These are phyloP conservation scores for Perca fluviatilis DNA, from an alignment of 2,113 vertebrate genomes.

Conservation along the genomic window DNA sequence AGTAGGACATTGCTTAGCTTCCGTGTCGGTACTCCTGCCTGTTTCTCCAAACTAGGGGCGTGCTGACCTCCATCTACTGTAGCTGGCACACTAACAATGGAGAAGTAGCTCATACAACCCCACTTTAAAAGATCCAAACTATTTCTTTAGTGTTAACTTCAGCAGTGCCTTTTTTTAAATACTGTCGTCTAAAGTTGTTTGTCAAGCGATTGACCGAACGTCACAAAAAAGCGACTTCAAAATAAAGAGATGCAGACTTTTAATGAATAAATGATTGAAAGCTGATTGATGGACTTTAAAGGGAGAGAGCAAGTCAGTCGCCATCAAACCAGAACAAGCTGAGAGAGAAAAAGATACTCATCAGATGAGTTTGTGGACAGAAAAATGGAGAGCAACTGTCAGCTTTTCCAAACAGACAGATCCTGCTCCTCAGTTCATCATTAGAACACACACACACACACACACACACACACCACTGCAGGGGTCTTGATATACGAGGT, in stretches of 20 bases:
- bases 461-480: conserved; percentile 22
- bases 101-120: too few relatives aligned
- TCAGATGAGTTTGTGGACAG: conserved; percentile 4
- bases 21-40: too few relatives aligned
- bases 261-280: neutral
- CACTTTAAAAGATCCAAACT: too few relatives aligned
- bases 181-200: neutral
- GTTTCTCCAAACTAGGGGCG: too few relatives aligned
- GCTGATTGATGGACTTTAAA: neutral
- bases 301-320: neutral
- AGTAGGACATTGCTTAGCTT: too few relatives aligned
- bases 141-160: too few relatives aligned
- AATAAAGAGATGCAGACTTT: neutral
- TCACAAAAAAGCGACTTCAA: neutral
- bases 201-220: neutral
- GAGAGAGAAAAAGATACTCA: neutral
- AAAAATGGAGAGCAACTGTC: conserved; percentile 31
- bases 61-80: too few relatives aligned
- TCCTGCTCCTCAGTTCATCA: conserved; percentile 16
- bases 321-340: neutral
- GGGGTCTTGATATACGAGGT: conserved; percentile 63
- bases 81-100: too few relatives aligned
- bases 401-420: conserved; percentile 32
- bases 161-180: neutral
- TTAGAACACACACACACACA: conserved; percentile 21